A percentile compares a stretch with the other conserved stretches of the same genome.
Conservation (phyloP, 2,888 invertebrate genomes). For the Stomorhina lunata region DNA sequence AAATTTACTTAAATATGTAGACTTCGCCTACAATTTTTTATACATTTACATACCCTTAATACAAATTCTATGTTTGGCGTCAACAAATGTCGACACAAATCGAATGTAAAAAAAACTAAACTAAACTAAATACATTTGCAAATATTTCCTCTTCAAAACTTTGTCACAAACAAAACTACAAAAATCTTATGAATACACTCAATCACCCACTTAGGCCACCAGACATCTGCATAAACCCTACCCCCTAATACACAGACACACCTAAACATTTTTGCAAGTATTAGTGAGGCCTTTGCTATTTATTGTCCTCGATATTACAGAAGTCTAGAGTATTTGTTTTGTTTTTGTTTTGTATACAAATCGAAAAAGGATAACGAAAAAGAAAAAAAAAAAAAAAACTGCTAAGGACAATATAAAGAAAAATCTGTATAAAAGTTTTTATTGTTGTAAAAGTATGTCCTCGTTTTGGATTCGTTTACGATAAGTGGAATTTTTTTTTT, state of each 20-base stretch:
- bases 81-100: slow-evolving; percentile 27
- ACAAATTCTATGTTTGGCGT: slow-evolving; percentile 7
- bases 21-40: too few relatives aligned
- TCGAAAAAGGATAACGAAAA: background rate
- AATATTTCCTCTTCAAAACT: background rate
- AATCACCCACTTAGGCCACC: background rate
- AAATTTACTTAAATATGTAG: too few relatives aligned
- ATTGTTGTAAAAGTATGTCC: slow-evolving; percentile 11
- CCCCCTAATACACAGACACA: background rate
- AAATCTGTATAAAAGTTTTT: background rate
- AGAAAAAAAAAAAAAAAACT: background rate
- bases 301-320: background rate
- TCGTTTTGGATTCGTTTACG: slow-evolving; percentile 6
- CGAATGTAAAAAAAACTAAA: background rate
- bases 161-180: background rate
- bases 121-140: background rate
- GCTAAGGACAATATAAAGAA: background rate
- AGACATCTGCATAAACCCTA: background rate
- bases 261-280: background rate
- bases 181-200: background rate
- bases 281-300: background rate
- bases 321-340: background rate
- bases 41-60: background rate
- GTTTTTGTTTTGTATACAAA: background rate
- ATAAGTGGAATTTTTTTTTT: background rate